A percentile compares a stretch with the other conserved stretches of the same genome.
Evolutionary conservation across 2,888 invertebrate species (phyloP).

Genomic region (Temnothorax unifasciatus): DNA sequence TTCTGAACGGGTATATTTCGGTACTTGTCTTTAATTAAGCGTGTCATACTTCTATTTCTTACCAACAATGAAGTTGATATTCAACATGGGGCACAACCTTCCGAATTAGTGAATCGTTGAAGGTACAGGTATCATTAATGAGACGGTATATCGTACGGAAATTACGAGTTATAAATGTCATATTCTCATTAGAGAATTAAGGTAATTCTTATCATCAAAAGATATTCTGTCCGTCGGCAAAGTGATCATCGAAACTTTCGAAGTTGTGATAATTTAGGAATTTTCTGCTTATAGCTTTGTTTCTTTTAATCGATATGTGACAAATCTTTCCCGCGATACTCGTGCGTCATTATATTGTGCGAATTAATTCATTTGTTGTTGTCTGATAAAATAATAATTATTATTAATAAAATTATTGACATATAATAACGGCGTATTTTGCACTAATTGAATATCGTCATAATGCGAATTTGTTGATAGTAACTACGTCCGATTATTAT

Average conservation of each 20-base stretch:
- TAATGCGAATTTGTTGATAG: conserved; percentile 11
- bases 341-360: background rate
- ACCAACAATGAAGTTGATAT: background rate
- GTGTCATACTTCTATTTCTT: background rate
- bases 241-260: conserved; percentile 3
- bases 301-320: conserved; percentile 26
- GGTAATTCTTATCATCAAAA: background rate
- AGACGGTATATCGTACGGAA: background rate
- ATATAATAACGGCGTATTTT: conserved; percentile 4
- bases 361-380: conserved; percentile 2
- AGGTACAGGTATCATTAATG: background rate
- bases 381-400: conserved; percentile 20
- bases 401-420: background rate
- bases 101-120: background rate
- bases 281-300: background rate
- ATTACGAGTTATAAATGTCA: background rate
- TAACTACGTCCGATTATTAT: conserved; percentile 27
- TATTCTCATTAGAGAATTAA: background rate
- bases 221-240: background rate
- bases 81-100: background rate
- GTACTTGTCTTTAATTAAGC: conserved; percentile 9
- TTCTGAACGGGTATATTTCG: background rate
- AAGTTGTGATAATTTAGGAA: conserved; percentile 23
- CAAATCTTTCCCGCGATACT: conserved; percentile 2
- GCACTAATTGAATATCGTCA: conserved; percentile 29